phyloP scores from a whole-genome alignment of 2,113 vertebrate genomes.

The Eurystomus gularis region DNA sequence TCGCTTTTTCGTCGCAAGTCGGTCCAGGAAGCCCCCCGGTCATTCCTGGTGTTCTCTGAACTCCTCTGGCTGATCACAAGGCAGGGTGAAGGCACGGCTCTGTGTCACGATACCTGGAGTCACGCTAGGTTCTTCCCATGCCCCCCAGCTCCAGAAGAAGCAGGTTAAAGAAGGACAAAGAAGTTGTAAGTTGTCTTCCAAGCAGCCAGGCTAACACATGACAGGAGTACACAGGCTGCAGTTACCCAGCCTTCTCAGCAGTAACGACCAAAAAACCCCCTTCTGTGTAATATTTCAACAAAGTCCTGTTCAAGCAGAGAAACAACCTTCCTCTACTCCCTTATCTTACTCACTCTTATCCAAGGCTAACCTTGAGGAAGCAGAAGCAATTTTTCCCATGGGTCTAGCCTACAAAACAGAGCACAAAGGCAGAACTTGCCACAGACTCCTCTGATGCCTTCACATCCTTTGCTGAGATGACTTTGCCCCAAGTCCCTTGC shows the following conservation, averaged over 20 bases:
- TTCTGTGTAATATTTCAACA: neutral
- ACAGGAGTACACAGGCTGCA: neutral
- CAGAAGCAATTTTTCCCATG: neutral
- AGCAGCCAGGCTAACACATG: neutral
- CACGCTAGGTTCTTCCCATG: neutral
- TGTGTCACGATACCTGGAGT: slow-evolving; percentile 46
- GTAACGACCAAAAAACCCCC: accelerated
- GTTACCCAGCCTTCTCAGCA: neutral
- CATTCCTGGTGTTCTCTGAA: slow-evolving; percentile 21
- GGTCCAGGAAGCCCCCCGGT: slow-evolving; percentile 22
- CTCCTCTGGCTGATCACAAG: neutral
- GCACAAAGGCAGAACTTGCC: neutral
- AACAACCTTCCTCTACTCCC: neutral
- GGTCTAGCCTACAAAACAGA: neutral
- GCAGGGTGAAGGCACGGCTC: neutral
- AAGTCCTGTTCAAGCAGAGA: neutral
- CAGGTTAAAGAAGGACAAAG: slow-evolving; percentile 17
- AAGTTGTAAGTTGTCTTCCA: neutral
- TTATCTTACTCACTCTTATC: neutral
- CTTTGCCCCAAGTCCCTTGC: neutral
- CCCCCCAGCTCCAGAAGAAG: neutral
- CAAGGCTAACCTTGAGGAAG: neutral
- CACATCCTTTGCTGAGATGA: neutral
- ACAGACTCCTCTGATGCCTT: neutral
- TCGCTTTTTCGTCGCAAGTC: slow-evolving; percentile 30